A percentile compares a stretch with the other conserved stretches of the same genome.
Conservation (phyloP, 2,113 vertebrate genomes). For the Pseudois nayaur region DNA sequence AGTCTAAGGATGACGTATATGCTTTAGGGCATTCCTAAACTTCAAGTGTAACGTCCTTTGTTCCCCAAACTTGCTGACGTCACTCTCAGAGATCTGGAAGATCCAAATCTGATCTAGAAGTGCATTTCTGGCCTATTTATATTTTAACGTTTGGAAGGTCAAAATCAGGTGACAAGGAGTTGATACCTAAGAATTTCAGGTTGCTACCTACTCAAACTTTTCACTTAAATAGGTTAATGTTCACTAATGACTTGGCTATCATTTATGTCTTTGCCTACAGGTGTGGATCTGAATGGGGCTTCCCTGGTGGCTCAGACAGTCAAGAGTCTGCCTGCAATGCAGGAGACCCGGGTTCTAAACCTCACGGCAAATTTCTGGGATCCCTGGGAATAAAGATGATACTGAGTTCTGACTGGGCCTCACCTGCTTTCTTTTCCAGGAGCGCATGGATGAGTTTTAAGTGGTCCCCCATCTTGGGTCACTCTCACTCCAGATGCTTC, state of each 20-base stretch:
- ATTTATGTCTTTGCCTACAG: background rate
- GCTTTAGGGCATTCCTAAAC: background rate
- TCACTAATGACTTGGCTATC: background rate
- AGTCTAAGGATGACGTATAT: background rate
- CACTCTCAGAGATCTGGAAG: background rate
- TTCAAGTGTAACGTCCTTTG: background rate
- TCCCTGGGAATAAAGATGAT: background rate
- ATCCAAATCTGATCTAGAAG: background rate
- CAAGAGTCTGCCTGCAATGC: background rate
- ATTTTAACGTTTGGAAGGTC: constrained; percentile 9
- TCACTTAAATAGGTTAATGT: background rate
- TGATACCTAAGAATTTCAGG: background rate
- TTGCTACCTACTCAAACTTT: background rate
- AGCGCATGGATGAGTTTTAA: accelerated
- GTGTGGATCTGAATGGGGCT: background rate
- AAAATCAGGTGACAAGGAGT: background rate
- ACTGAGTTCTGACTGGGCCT: background rate
- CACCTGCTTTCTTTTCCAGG: background rate
- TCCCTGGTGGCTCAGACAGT: background rate
- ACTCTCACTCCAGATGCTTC: background rate
- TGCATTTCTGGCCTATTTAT: background rate
- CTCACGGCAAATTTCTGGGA: background rate
- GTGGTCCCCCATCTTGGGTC: background rate
- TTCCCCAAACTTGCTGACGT: background rate
- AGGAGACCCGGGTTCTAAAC: background rate